These are phyloP conservation scores for Kryptolebias marmoratus DNA, from an alignment of 2,113 vertebrate genomes.

Conservation along the genomic window DNA sequence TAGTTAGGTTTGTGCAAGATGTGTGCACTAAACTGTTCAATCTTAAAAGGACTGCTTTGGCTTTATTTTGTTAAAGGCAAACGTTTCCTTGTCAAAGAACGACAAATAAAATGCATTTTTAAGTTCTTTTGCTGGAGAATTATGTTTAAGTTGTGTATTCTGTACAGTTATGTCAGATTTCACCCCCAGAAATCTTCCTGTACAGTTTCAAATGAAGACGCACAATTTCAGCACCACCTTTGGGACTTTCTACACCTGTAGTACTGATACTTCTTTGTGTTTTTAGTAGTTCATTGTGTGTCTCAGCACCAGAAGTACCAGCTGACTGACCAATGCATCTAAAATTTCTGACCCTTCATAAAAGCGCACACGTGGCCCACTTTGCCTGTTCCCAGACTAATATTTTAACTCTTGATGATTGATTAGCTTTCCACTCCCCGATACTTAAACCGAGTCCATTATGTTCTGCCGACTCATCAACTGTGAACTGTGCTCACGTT, in stretches of 20 bases:
- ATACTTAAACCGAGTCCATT: constrained; percentile 71
- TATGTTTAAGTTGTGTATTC: not conserved
- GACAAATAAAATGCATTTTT: not conserved
- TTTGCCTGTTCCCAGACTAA: constrained; percentile 32
- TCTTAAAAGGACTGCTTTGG: too few species aligned
- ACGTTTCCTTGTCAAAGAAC: not conserved
- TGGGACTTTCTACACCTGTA: not conserved
- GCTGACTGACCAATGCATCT: constrained; percentile 16
- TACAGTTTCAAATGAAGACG: not conserved
- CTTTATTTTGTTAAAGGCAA: not conserved
- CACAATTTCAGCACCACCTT: not conserved
- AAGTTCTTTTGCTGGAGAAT: not conserved
- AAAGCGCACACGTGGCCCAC: constrained; percentile 50
- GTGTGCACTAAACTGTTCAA: not conserved
- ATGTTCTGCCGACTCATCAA: constrained; percentile 76
- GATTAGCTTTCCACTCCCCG: constrained; percentile 59
- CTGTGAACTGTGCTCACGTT: constrained; percentile 30
- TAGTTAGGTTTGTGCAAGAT: not conserved
- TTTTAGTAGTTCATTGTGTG: not conserved
- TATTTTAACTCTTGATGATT: constrained; percentile 65
- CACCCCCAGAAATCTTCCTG: not conserved
- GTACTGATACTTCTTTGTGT: not conserved
- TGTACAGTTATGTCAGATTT: not conserved
- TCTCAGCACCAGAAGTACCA: not conserved
- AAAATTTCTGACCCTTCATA: constrained; percentile 14